Base-by-base conservation (phyloP, 2,888 invertebrate genomes). In the Meghimatium bilineatum region DNA sequence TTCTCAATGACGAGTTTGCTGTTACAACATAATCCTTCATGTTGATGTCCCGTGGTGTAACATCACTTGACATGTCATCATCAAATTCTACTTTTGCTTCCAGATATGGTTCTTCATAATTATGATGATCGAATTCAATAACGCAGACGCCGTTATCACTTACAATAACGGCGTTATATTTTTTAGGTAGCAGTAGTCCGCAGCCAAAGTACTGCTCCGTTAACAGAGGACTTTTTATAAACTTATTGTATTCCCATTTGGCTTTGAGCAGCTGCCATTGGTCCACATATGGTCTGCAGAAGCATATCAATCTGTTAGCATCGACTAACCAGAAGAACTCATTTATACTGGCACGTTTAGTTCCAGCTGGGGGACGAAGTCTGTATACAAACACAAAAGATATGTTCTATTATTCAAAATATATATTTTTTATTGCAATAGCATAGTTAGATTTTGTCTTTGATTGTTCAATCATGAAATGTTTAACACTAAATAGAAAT, bases 281-380 rank as follows among this genome's bases (percentile, higher is more conserved):
- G 14, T 84, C 78, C 26, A 87, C 83, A 32, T 89, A 87, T 12
- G 92, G 91, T 23, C 89, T 86, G 79, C 91, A 91, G 44, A 90
- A 89, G 75, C 87, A 85, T n/a, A 90, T 87, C 75, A 92, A 86
- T 26, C 87, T 84, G 38, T 88, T 89, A 17, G 92, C 91, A 75
- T 91, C 91, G 0, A 90, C 89, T 34, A 91, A 87, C 86, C 91
- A 92, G 86, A 89, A 92, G 87, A 90, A 91, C 52, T 91, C 91
- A 83, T 92, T 72, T 38, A 80, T 66, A 23, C 23, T 74, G n/a
- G 75, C 60, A 23, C 85, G 69, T 34, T 82, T 83, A 26, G 74
- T 76, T 17, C 85, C 84, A n/a, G 78, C 52, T 0, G 72, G 63
- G 5, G 85, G 82, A 52, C 66, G 49, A 14, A 63, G 49, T 3